Percentiles rank a stretch among this genome's conserved stretches.
phyloP scores from a whole-genome alignment of 2,888 invertebrate genomes.

The Stenichneumon culpator region DNA sequence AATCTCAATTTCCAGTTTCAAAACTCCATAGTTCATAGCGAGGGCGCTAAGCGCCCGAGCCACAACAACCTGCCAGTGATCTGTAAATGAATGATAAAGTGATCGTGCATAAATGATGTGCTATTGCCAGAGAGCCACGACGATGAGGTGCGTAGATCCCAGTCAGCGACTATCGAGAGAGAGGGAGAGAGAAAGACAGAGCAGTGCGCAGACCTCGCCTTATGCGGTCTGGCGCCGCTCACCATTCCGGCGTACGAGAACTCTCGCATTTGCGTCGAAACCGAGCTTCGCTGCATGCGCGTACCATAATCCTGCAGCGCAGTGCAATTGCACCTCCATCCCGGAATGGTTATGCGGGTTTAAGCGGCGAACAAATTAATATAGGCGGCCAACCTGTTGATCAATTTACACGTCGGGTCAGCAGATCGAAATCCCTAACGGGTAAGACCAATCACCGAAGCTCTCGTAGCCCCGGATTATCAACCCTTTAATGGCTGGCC shows the following conservation, averaged over 20 bases:
- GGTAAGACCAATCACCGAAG: not conserved
- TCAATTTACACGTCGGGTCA: conserved; percentile 75
- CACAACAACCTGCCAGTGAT: too few species aligned
- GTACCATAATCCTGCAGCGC: conserved; percentile 14
- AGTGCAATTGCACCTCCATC: conserved; percentile 59
- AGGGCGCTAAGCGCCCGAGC: too few species aligned
- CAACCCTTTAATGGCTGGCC: not conserved
- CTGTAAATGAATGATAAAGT: not conserved
- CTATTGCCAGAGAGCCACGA: conserved; percentile 18
- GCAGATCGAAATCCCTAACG: conserved; percentile 16
- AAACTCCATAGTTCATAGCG: too few species aligned
- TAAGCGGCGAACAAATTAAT: conserved; percentile 76
- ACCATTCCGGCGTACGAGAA: conserved; percentile 50
- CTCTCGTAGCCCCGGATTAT: not conserved
- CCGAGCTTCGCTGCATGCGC: not conserved
- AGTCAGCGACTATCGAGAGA: conserved; percentile 45
- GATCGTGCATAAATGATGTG: conserved; percentile 36
- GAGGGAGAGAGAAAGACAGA: conserved; percentile 15
- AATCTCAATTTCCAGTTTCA: too few species aligned
- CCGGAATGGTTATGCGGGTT: conserved; percentile 75
- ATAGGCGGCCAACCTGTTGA: conserved; percentile 64
- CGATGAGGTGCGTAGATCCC: conserved; percentile 27
- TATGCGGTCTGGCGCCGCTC: conserved; percentile 71
- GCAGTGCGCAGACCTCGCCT: conserved; percentile 66
- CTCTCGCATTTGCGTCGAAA: conserved; percentile 52